A percentile compares a stretch with the other conserved stretches of the same genome.
phyloP scores from a whole-genome alignment of 2,888 invertebrate genomes.

The Sminthurinus aureus region DNA sequence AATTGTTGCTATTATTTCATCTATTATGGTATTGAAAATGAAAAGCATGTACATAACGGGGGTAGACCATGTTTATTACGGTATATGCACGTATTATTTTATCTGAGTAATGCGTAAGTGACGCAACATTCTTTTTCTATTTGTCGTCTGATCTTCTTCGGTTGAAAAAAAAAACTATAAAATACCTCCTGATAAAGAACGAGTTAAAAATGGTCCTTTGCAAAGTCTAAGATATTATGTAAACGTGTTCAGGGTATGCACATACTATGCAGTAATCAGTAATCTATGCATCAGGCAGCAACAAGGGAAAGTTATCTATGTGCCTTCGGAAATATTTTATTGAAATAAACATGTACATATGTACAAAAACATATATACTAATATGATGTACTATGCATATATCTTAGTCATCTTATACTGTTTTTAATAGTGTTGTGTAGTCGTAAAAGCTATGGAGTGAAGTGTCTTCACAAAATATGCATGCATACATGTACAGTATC shows the following conservation, averaged over 20 bases:
- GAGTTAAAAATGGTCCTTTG: background rate
- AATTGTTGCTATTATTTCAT: too few species aligned
- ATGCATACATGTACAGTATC: background rate
- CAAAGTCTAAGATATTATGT: background rate
- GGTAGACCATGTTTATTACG: too few species aligned
- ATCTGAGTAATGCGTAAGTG: background rate
- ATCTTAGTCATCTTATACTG: background rate
- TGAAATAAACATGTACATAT: constrained; percentile 1
- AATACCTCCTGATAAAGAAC: background rate
- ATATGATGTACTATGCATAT: background rate
- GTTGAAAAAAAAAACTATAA: background rate
- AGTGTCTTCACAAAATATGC: background rate
- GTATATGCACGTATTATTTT: too few species aligned
- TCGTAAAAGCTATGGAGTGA: background rate
- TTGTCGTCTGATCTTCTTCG: background rate
- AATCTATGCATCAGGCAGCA: background rate
- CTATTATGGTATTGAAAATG: too few species aligned
- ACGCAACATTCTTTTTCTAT: background rate
- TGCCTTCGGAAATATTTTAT: constrained; percentile 12
- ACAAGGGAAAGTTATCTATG: constrained; percentile 9
- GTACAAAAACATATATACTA: background rate
- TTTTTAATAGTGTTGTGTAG: background rate
- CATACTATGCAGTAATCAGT: too few species aligned
- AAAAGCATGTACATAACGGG: too few species aligned
- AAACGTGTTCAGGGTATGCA: too few species aligned